Evolutionary conservation across 2,888 invertebrate genomes (phyloP).

Genomic region (Cryptus viduatorius): DNA sequence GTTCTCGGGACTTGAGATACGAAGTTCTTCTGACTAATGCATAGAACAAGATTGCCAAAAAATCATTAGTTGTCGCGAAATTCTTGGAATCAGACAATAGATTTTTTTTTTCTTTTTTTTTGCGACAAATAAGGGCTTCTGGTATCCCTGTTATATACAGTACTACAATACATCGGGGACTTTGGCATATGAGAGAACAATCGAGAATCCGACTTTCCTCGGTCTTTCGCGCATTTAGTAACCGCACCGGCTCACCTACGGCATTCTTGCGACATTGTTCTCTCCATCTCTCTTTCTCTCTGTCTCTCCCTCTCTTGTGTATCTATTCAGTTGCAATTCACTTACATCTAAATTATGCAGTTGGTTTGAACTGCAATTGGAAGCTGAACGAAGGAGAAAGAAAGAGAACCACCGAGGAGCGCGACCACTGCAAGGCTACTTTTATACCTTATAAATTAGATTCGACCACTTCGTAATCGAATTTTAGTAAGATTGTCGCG

Average conservation of each 20-base stretch:
- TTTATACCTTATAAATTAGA: not conserved
- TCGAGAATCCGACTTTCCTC: slow-evolving; percentile 59
- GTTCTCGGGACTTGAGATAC: slow-evolving; percentile 8
- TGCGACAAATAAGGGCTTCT: no score
- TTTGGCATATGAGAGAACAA: slow-evolving; percentile 39
- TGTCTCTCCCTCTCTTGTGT: slow-evolving; percentile 38
- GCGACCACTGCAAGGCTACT: not conserved
- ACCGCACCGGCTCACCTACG: slow-evolving; percentile 66
- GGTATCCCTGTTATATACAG: not conserved
- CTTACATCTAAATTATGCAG: slow-evolving; percentile 78
- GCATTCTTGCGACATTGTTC: slow-evolving; percentile 70
- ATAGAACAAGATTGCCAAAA: no score
- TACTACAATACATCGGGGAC: not conserved
- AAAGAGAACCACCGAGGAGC: slow-evolving; percentile 1
- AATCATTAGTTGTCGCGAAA: no score
- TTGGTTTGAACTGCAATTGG: slow-evolving; percentile 47
- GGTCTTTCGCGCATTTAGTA: slow-evolving; percentile 17
- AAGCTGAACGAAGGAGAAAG: slow-evolving; percentile 22
- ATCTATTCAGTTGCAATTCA: slow-evolving; percentile 69
- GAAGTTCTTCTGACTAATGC: no score
- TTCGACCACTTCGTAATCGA: not conserved
- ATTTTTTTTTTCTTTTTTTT: no score
- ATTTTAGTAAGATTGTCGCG: not conserved
- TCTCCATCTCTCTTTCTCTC: slow-evolving; percentile 12
- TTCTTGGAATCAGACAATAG: no score